A percentile compares a stretch with the other conserved stretches of the same genome.
Evolutionary conservation across 2,888 invertebrate species (phyloP).

Genomic region (Beris morrisii): DNA sequence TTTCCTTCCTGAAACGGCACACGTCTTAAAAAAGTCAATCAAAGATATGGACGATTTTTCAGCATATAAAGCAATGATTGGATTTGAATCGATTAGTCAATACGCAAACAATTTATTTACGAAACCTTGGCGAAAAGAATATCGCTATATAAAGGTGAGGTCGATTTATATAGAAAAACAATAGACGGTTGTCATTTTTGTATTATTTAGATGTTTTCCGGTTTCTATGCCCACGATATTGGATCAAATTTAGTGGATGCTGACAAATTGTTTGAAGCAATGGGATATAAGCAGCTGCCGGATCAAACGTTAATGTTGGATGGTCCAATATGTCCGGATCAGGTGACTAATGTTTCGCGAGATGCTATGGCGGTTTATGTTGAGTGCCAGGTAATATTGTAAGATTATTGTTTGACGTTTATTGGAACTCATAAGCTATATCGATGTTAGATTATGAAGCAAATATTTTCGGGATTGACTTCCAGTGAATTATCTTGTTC

Average conservation of each 20-base stretch:
- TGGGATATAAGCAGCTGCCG: slow-evolving; percentile 75
- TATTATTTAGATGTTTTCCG: slow-evolving; percentile 72
- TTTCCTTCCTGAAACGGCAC: slow-evolving; percentile 71
- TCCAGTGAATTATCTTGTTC: slow-evolving; percentile 60
- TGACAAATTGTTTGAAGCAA: slow-evolving; percentile 73
- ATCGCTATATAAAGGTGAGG: slow-evolving; percentile 73
- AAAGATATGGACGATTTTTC: slow-evolving; percentile 72
- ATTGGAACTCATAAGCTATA: not conserved
- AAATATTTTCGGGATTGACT: slow-evolving; percentile 71
- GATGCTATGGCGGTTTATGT: slow-evolving; percentile 85
- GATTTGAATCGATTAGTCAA: slow-evolving; percentile 81
- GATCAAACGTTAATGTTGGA: slow-evolving; percentile 62
- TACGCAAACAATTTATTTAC: slow-evolving; percentile 84
- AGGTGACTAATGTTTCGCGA: slow-evolving; percentile 74
- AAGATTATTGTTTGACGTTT: not conserved
- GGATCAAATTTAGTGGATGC: slow-evolving; percentile 78
- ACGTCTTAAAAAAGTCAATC: slow-evolving; percentile 74
- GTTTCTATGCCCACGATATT: slow-evolving; percentile 86
- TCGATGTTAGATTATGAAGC: slow-evolving; percentile 67
- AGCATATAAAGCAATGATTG: slow-evolving; percentile 76
- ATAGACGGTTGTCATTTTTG: slow-evolving; percentile 32
- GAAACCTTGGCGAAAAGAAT: slow-evolving; percentile 90
- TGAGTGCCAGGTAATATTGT: slow-evolving; percentile 73
- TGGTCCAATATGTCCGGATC: slow-evolving; percentile 79
- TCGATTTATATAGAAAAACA: slow-evolving; percentile 1